These are phyloP conservation scores for Ornithoptera priamus DNA, from an alignment of 2,888 invertebrate species.

Conservation along the genomic window DNA sequence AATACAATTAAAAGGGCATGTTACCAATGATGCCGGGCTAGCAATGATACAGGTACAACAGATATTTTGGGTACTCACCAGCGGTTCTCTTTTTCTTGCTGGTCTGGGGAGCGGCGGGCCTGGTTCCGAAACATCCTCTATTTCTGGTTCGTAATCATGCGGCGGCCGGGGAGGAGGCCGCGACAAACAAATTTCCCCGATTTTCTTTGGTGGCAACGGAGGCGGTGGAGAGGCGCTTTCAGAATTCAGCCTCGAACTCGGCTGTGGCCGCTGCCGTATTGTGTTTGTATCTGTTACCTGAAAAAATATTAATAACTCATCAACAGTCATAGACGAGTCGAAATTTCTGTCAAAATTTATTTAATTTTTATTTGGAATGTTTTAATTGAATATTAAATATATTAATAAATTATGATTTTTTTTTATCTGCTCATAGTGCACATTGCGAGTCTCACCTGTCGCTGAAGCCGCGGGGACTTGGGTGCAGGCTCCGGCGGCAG, in stretches of 20 bases:
- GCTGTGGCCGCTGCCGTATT: conserved; percentile 56
- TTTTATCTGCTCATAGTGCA: background rate
- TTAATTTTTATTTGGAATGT: background rate
- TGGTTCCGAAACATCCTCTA: conserved; percentile 36
- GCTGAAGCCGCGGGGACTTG: conserved; percentile 66
- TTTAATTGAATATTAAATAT: background rate
- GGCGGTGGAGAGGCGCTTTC: conserved; percentile 83
- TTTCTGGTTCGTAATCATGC: conserved; percentile 62
- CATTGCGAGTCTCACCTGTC: conserved; percentile 46
- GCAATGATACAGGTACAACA: no score
- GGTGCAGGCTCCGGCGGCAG: conserved; percentile 82
- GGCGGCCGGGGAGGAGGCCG: conserved; percentile 85
- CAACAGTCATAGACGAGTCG: background rate
- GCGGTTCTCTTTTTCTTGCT: conserved; percentile 61
- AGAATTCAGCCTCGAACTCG: conserved; percentile 43
- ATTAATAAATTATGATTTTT: background rate
- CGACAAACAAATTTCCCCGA: conserved; percentile 40
- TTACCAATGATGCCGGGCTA: no score
- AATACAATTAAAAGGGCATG: no score
- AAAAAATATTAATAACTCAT: background rate
- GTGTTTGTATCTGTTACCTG: conserved; percentile 59
- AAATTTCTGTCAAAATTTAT: background rate
- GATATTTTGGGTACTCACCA: conserved; percentile 40
- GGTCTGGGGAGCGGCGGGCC: conserved; percentile 68
- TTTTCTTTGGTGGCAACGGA: conserved; percentile 81